phyloP scores from a whole-genome alignment of 2,888 invertebrate species.

The Scaptomyza parva region DNA sequence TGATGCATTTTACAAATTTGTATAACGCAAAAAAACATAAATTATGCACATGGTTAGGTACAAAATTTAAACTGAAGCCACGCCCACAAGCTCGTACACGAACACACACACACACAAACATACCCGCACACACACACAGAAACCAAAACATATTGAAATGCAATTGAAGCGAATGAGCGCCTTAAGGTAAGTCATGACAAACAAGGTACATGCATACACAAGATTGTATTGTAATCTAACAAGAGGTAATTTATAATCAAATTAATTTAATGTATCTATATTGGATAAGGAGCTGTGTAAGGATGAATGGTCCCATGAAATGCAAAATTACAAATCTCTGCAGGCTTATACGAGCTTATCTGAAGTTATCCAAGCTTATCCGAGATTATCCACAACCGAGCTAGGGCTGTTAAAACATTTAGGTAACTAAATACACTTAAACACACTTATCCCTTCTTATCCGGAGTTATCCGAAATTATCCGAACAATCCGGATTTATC shows the following conservation, averaged over 20 bases:
- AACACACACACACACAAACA: slow-evolving; percentile 8
- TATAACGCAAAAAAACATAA: slow-evolving; percentile 73
- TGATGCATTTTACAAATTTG: slow-evolving; percentile 75
- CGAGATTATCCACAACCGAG: not conserved
- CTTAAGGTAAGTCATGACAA: slow-evolving; percentile 32
- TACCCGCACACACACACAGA: slow-evolving; percentile 4
- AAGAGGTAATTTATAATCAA: slow-evolving; percentile 25
- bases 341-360: not conserved
- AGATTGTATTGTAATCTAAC: slow-evolving; percentile 19
- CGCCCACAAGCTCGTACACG: slow-evolving; percentile 31
- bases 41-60: slow-evolving; percentile 60
- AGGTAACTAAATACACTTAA: not conserved
- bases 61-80: slow-evolving; percentile 35
- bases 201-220: slow-evolving; percentile 19
- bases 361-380: slow-evolving; percentile 1
- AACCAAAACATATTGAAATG: slow-evolving; percentile 12
- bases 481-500: not conserved
- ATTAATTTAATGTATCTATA: slow-evolving; percentile 21
- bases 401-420: not conserved
- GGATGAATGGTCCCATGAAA: not conserved
- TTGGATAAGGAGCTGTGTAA: not conserved
- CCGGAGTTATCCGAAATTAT: slow-evolving; percentile 3
- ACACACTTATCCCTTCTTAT: not conserved
- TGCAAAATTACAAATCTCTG: not conserved
- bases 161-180: slow-evolving; percentile 9